Conservation (phyloP, 2,888 invertebrate genomes). For the Uloborus plumipes region DNA sequence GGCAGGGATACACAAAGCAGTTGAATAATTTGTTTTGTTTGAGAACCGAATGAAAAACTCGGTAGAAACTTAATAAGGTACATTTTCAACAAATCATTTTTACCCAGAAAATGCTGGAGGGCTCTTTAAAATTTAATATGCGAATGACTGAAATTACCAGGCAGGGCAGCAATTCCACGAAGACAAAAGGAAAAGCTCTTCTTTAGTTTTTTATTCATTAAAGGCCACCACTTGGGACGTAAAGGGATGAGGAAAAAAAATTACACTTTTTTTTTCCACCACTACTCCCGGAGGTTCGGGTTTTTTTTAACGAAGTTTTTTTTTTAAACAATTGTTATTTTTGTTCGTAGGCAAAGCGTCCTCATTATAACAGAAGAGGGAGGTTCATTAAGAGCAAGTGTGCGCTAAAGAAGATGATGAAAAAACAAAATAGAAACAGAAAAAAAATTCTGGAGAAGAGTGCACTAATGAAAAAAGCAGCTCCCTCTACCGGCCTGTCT, state of each 20-base stretch:
- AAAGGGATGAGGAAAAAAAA: conserved; percentile 32
- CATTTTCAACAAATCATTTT: conserved; percentile 64
- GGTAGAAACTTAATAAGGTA: conserved; percentile 64
- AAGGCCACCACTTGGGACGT: conserved; percentile 58
- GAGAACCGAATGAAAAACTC: conserved; percentile 61
- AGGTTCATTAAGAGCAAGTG: conserved; percentile 63
- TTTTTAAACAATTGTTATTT: conserved; percentile 63
- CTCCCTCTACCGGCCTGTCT: conserved; percentile 44
- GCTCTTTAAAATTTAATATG: conserved; percentile 65
- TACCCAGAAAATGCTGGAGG: conserved; percentile 55
- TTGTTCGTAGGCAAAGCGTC: conserved; percentile 60
- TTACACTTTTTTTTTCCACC: conserved; percentile 32
- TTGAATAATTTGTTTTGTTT: conserved; percentile 65
- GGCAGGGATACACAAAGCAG: conserved; percentile 50
- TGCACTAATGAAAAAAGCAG: conserved; percentile 57
- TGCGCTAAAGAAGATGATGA: conserved; percentile 46
- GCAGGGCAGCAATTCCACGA: conserved; percentile 45
- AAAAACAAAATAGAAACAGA: conserved; percentile 42
- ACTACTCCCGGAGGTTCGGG: conserved; percentile 51
- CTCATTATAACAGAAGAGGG: conserved; percentile 61
- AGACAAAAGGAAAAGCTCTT: conserved; percentile 57
- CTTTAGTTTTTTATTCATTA: conserved; percentile 64
- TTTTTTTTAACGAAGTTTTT: conserved; percentile 42
- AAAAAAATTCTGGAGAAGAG: conserved; percentile 17
- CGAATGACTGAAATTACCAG: conserved; percentile 64